Percentiles rank a stretch among this genome's conserved stretches.
Conservation (phyloP, 2,797 vertebrate genomes). For the Acipenser ruthenus region DNA sequence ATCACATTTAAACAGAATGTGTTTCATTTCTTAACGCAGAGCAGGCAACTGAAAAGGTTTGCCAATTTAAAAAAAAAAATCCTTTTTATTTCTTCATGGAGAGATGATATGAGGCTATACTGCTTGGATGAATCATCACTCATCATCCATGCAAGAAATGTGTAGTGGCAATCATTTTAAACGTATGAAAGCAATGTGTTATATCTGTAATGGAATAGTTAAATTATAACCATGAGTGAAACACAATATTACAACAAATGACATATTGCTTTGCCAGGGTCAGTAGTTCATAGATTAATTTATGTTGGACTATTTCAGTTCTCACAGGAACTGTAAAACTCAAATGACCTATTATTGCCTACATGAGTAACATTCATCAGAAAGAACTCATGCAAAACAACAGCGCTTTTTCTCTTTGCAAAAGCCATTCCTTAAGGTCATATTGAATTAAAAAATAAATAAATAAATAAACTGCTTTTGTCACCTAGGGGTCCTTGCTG, state of each 20-base stretch:
- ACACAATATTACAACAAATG: constrained; percentile 21
- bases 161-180: too few species aligned
- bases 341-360: constrained; percentile 42
- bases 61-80: too few species aligned
- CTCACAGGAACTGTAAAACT: constrained; percentile 42
- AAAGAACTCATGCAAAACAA: constrained; percentile 41
- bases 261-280: constrained; percentile 45
- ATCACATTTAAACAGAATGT: not conserved
- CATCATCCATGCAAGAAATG: too few species aligned
- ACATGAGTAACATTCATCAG: constrained; percentile 48
- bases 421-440: constrained; percentile 29
- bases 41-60: not conserved
- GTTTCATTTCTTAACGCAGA: too few species aligned
- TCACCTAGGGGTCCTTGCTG: constrained; percentile 33
- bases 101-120: too few species aligned
- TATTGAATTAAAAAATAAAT: constrained; percentile 6
- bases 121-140: too few species aligned
- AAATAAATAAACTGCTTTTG: constrained; percentile 19
- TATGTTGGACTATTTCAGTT: constrained; percentile 36
- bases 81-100: too few species aligned
- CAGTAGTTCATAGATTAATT: constrained; percentile 34
- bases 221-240: constrained; percentile 19
- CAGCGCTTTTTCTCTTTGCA: constrained; percentile 39
- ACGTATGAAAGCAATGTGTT: not conserved
- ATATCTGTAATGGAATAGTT: not conserved